Conservation (phyloP, 2,888 invertebrate genomes). For the Drosophila niveifrons region DNA sequence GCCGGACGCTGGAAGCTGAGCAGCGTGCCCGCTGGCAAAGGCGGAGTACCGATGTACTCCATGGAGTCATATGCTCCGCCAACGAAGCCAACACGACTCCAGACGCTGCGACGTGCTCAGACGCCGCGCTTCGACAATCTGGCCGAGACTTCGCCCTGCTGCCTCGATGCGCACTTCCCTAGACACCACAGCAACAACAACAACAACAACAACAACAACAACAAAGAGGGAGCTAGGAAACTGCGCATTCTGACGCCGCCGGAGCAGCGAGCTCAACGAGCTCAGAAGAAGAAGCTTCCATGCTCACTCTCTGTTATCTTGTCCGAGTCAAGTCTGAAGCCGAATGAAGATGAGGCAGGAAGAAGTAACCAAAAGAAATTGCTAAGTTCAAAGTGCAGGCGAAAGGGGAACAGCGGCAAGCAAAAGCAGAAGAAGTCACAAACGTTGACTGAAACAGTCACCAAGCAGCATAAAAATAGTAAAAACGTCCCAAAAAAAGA, state of each 20-base stretch:
- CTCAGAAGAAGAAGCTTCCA: slow-evolving; percentile 11
- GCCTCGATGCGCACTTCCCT: background rate
- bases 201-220: too few relatives aligned
- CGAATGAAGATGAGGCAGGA: background rate
- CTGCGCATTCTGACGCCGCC: slow-evolving; percentile 14
- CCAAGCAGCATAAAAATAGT: too few relatives aligned
- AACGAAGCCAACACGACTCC: slow-evolving; percentile 26
- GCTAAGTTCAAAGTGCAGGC: too few relatives aligned
- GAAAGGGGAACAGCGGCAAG: too few relatives aligned
- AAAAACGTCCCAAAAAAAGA: too few relatives aligned
- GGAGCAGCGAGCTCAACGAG: slow-evolving; percentile 16
- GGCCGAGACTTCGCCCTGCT: slow-evolving; percentile 22
- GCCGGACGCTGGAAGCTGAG: slow-evolving; percentile 59
- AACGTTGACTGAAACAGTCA: too few relatives aligned
- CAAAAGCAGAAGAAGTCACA: too few relatives aligned
- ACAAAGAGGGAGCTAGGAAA: background rate
- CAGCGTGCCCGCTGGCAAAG: slow-evolving; percentile 27
- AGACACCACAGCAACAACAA: background rate
- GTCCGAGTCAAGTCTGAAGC: slow-evolving; percentile 14
- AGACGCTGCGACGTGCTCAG: slow-evolving; percentile 18
- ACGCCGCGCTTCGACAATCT: slow-evolving; percentile 46
- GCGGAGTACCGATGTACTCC: slow-evolving; percentile 37
- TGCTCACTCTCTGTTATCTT: slow-evolving; percentile 13
- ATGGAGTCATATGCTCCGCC: slow-evolving; percentile 61
- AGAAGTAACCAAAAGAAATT: too few relatives aligned